Evolutionary conservation across 92 coral and sea anemone genomes (phyloP).

Genomic region (Desmophyllum pertusum): DNA sequence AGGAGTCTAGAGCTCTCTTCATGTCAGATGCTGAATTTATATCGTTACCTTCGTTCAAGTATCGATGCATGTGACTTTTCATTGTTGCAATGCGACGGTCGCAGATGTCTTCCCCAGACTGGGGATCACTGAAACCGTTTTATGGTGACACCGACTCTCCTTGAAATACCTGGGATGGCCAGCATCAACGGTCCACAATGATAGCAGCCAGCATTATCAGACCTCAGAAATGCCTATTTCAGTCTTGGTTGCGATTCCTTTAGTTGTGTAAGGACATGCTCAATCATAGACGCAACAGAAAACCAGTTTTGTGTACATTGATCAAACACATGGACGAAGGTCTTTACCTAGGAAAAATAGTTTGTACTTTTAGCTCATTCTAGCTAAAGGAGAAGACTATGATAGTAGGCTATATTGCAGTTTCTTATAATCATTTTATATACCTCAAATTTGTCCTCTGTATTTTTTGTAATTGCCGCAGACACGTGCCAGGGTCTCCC

Average conservation of each 20-base stretch:
- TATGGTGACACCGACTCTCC: conserved; percentile 45
- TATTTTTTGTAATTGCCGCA: background rate
- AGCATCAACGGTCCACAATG: conserved; percentile 60
- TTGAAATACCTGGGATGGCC: conserved; percentile 39
- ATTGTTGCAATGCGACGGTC: conserved; percentile 68
- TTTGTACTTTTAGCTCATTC: background rate
- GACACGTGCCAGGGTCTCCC: background rate
- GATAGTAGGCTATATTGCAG: no score
- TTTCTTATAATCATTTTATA: no score
- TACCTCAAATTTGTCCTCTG: background rate
- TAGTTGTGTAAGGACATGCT: conserved; percentile 22
- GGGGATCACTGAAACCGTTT: conserved; percentile 61
- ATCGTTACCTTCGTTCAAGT: conserved; percentile 59
- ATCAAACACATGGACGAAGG: conserved; percentile 39
- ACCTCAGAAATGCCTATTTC: conserved; percentile 39
- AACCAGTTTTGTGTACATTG: conserved; percentile 52
- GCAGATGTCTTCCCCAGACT: conserved; percentile 61
- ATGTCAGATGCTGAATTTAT: conserved; percentile 65
- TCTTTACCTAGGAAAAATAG: conserved; percentile 6
- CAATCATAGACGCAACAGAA: conserved; percentile 54
- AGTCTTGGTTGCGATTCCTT: conserved; percentile 10
- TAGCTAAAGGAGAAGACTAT: background rate
- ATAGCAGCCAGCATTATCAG: conserved; percentile 60
- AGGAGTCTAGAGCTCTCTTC: conserved; percentile 66
- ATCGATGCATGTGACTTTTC: conserved; percentile 67